Evolutionary conservation across 2,113 vertebrate species (phyloP).

Genomic region (Aptenodytes forsteri): DNA sequence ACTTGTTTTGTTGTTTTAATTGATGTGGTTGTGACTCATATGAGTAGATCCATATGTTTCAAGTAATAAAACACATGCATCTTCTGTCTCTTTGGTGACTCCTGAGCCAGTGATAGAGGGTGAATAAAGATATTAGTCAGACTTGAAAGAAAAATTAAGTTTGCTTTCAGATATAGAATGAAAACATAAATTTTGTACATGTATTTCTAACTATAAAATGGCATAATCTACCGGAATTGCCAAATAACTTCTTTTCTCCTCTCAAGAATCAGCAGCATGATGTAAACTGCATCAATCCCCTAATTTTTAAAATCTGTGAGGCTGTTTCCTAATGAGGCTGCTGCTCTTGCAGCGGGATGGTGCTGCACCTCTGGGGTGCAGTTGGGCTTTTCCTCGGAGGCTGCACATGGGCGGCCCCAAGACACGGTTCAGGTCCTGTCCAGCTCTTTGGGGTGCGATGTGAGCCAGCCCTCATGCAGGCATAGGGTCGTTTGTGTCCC

Average conservation of each 20-base stretch:
- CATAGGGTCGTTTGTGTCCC: rapidly evolving
- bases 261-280: not conserved
- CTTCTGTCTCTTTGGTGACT: not conserved
- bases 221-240: not conserved
- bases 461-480: not conserved
- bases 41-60: conserved; percentile 2
- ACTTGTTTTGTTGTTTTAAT: not conserved
- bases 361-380: not conserved
- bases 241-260: not conserved
- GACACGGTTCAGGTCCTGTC: not conserved
- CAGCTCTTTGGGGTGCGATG: not conserved
- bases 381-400: not conserved
- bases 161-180: not conserved
- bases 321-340: not conserved
- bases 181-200: not conserved
- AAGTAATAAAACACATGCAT: conserved; percentile 21
- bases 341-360: not conserved
- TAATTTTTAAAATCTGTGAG: not conserved
- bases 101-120: not conserved
- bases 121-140: not conserved
- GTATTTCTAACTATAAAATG: not conserved
- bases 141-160: conserved; percentile 12
- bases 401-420: rapidly evolving
- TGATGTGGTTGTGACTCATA: not conserved
- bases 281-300: not conserved